Conservation (phyloP, 2,113 vertebrate genomes). For the Tylochromis polylepis region DNA sequence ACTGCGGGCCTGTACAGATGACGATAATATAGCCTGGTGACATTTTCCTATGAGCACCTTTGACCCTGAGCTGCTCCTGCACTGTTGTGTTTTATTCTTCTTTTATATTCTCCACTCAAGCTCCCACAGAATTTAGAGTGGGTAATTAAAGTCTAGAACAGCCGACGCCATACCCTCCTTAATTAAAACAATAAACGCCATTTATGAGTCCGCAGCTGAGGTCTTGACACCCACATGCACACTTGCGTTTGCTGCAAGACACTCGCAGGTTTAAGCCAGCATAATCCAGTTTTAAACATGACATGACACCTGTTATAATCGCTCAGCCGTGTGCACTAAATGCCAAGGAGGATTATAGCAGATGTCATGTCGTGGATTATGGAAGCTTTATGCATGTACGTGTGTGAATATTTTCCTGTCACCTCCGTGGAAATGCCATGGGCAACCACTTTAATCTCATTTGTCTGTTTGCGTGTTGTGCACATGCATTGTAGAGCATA, state of each 20-base stretch:
- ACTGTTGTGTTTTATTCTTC: not conserved
- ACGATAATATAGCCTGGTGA: not conserved
- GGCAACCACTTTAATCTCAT: constrained; percentile 35
- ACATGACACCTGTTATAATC: constrained; percentile 67
- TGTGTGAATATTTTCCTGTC: constrained; percentile 17
- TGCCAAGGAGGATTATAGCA: constrained; percentile 57
- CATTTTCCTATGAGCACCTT: not conserved
- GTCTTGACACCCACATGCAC: constrained; percentile 31
- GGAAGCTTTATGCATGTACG: constrained; percentile 16
- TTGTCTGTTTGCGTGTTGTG: constrained; percentile 15
- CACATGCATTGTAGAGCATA: not conserved
- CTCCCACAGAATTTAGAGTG: not conserved
- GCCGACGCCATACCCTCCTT: not conserved
- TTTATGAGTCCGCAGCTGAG: constrained; percentile 22
- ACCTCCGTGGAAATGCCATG: constrained; percentile 9
- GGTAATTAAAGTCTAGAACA: not conserved
- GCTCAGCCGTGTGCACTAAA: constrained; percentile 36
- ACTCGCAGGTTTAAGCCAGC: constrained; percentile 23
- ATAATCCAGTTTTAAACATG: constrained; percentile 58
- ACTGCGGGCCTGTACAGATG: not conserved
- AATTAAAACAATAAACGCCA: constrained; percentile 48
- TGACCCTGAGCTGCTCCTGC: not conserved
- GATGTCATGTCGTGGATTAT: constrained; percentile 57
- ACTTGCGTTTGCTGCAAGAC: constrained; percentile 2
- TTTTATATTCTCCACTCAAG: not conserved